Conservation (phyloP, 2,797 vertebrate genomes). For the Cirrhinus molitorella region DNA sequence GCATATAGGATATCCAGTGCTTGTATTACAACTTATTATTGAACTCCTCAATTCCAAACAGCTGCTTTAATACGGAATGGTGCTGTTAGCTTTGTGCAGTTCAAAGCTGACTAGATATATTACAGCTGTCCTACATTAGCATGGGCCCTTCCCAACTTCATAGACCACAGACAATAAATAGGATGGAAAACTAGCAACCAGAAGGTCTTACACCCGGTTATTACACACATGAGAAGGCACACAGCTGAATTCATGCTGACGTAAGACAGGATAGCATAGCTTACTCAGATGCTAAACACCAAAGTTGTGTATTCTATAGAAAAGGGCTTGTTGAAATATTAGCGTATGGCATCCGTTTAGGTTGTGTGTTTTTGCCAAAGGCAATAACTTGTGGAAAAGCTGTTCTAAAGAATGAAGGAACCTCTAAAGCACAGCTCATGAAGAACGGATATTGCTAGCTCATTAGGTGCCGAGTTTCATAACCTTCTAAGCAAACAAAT, state of each 20-base stretch:
- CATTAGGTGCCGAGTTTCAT: conserved; percentile 34
- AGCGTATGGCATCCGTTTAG: conserved; percentile 2
- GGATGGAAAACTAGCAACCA: conserved; percentile 46
- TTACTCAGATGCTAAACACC: not conserved
- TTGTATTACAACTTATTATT: conserved; percentile 42
- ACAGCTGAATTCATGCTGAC: conserved; percentile 1
- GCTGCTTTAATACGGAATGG: conserved; percentile 30
- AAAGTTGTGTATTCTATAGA: conserved; percentile 13
- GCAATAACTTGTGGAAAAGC: conserved; percentile 3
- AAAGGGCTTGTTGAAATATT: conserved; percentile 31
- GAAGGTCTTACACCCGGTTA: conserved; percentile 27
- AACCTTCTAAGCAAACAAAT: conserved; percentile 48
- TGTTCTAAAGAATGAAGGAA: not conserved
- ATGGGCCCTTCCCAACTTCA: conserved; percentile 38
- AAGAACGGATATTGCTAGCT: conserved; percentile 31
- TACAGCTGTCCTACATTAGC: conserved; percentile 49
- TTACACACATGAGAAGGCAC: conserved; percentile 45
- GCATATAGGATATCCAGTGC: conserved; percentile 13
- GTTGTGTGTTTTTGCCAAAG: not conserved
- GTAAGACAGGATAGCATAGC: conserved; percentile 16
- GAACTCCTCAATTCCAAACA: conserved; percentile 16
- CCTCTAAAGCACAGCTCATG: conserved; percentile 7
- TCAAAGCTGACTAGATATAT: conserved; percentile 47
- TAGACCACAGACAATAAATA: conserved; percentile 50
- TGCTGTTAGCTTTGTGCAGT: conserved; percentile 35